A percentile compares a stretch with the other conserved stretches of the same genome.
Evolutionary conservation across 2,888 invertebrate genomes (phyloP).

Genomic region (Heliconius sara): DNA sequence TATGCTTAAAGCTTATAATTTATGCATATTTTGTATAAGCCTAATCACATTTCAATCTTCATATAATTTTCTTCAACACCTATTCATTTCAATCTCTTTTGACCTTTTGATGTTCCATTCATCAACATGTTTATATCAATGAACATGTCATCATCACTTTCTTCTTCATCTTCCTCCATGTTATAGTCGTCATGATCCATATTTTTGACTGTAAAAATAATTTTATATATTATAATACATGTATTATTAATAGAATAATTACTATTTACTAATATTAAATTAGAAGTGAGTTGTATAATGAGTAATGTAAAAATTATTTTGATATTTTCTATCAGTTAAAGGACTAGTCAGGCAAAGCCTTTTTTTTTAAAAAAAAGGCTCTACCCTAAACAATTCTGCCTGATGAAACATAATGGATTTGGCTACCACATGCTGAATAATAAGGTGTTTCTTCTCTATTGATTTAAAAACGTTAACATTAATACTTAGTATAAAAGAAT

Average conservation of each 20-base stretch:
- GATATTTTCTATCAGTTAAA: too few species aligned
- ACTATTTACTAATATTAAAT: too few species aligned
- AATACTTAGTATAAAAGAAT: neutral
- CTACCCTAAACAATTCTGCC: too few species aligned
- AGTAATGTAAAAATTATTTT: too few species aligned
- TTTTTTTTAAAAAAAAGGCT: too few species aligned
- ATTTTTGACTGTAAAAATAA: conserved; percentile 23
- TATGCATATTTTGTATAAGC: neutral
- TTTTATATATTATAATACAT: too few species aligned
- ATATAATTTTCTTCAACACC: neutral
- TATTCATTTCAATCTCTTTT: conserved; percentile 5
- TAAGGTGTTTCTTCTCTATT: neutral
- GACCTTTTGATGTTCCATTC: conserved; percentile 47
- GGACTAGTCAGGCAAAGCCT: too few species aligned
- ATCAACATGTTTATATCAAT: conserved; percentile 73
- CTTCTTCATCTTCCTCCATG: conserved; percentile 58
- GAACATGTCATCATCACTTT: conserved; percentile 58
- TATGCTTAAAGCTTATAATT: too few species aligned
- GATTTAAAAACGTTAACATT: neutral
- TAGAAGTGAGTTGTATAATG: too few species aligned
- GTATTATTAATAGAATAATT: too few species aligned
- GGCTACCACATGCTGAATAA: too few species aligned
- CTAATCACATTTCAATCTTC: neutral
- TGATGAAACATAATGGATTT: too few species aligned
- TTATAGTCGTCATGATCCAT: conserved; percentile 42